Conservation (phyloP, 1,140 invertebrate species). For the Stenopsyche tienmushanensis region DNA sequence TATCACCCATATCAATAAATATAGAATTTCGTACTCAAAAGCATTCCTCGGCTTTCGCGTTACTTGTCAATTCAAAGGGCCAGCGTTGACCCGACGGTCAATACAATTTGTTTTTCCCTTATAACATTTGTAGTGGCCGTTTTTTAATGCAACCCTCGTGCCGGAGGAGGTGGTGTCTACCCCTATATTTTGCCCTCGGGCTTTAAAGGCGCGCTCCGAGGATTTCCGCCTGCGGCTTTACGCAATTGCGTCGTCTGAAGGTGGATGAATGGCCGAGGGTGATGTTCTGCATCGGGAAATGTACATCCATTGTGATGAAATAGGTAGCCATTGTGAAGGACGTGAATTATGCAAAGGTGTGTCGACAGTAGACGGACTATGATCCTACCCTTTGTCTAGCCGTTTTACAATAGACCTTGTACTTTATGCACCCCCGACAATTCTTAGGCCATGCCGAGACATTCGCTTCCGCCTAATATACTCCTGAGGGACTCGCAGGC, state of each 20-base stretch:
- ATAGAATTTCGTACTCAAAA: no score
- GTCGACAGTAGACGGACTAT: neutral
- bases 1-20: no score
- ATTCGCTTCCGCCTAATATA: no score
- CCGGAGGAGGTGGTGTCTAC: neutral
- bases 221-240: conserved; percentile 18
- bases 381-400: no score
- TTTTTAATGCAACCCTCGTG: conserved; percentile 16
- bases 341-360: conserved; percentile 7
- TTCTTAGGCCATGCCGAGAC: no score
- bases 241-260: conserved; percentile 23
- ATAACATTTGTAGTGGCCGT: neutral
- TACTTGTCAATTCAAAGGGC: no score
- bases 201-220: neutral
- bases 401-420: no score
- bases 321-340: neutral
- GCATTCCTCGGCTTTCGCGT: no score
- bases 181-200: neutral
- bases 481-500: no score
- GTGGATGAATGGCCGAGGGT: conserved; percentile 4
- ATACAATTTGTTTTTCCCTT: conserved; percentile 1
- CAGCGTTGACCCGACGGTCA: neutral
- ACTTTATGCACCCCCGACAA: no score
- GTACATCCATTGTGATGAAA: neutral
- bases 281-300: conserved; percentile 1